Evolutionary conservation across 1,140 invertebrate species (phyloP), one percentile per base, ranked within the genome.

Genomic region (Holotrichia oblita): DNA sequence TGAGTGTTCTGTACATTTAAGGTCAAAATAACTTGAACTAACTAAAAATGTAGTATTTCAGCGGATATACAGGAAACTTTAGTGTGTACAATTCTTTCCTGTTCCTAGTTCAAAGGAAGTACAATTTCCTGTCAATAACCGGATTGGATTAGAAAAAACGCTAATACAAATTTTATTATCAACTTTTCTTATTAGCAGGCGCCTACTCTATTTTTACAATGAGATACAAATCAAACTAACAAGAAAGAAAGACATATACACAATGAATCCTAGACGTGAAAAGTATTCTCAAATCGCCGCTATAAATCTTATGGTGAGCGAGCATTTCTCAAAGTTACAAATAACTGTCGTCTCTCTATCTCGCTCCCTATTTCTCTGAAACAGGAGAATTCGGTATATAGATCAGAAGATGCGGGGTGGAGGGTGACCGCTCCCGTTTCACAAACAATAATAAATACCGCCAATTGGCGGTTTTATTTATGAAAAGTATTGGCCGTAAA

Each of bases 401-500:
- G n/a, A 55, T 44, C 42, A 44, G 12, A 55, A 55, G 48, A 55
- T 55, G 48, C 48, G 48, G 48, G 17, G 27, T 34, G 48, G 48
- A 55, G 48, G 17, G 48, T 17, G 48, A 6, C 10, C 48, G 48
- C n/a, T 55, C 48, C 48, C 20, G 22, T 69, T 69, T 69, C 61
- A 69, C 8, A 69, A 69, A 69, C 27, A 69, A 55, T 17, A 55
- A 55, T 55, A 55, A 55, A 69, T 69, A 69, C 61, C 61, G 61
- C 61, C 61, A 69, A 69, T 69, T 69, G 61, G 61, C 22, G 61
- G 22, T 69, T 69, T 69, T 69, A 69, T 69, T 69, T 55, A 55
- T 55, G 48, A 55, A 55, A 55, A 14, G 48, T 69, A 69, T 69
- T 69, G 61, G 61, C 61, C 61, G 61, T 69, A 69, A 69, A 69